Evolutionary conservation across 2,797 vertebrate genomes (phyloP), one percentile per base, ranked within the genome.

Genomic region (Anguilla marmorata): DNA sequence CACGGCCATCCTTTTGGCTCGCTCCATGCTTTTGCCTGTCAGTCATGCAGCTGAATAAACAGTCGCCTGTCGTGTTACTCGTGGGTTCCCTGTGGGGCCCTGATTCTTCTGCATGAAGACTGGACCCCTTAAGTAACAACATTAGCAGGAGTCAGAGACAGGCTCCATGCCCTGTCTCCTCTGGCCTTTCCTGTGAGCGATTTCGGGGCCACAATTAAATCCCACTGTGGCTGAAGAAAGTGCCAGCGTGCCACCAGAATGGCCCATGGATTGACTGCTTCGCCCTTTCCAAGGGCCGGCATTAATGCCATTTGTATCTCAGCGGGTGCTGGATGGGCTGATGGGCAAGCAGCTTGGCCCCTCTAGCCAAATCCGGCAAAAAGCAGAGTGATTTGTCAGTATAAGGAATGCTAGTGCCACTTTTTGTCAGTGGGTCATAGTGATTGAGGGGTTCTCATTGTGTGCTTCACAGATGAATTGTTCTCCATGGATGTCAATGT

Each of bases 261-360:
- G 63, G 7, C 69, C 60, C 54, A 16, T 69, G 48, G 84, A 86
- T 88, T 52, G 88, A 85, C 84, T 60, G 74, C 72, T 54, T 85
- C 83, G 88, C 88, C 74, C 85, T 86, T 88, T 19, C 66, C 66
- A 69, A 24, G 58, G 86, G 66, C 63, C 82, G 85, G 80, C 76
- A 85, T 63, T 88, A 84, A 86, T 86, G 85, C 85, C 76, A 88
- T 88, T 88, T 88, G 85, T 88, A 86, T 76, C 88, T 83, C 88
- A 86, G 85, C 87, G 60, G 85, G 85, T 86, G 58, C 88, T 86
- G 72, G 85, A 82, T 52, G 9, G 30, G 52, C 63, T n/a, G 54
- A 30, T 88, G 66, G 66, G 33, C 87, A 88, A 85, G 82, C 87
- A 85, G 87, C 85, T 85, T 58, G 72, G 33, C 66, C 84, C 82